Base-by-base conservation (phyloP, 2,888 invertebrate species). In the Epirrita christyi region DNA sequence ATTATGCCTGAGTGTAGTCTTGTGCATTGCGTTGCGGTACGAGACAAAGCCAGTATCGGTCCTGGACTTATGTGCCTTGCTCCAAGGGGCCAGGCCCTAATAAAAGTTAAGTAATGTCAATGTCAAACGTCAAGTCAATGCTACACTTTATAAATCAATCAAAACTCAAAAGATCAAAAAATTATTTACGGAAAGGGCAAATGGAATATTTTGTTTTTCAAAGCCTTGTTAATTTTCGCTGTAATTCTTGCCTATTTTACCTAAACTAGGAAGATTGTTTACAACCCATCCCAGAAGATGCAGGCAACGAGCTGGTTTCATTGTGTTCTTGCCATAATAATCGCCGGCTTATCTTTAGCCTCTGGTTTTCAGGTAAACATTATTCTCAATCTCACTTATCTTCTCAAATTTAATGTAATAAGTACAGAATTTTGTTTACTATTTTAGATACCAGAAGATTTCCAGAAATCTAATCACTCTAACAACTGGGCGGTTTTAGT, bases 401-500 rank as follows among this genome's bases (percentile, higher is more conserved):
- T 10, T 14, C 13, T 29, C 3, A 21, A 27, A 38, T n/a, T 36
- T 47, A 40, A 46, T 59, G 36, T 44, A 10, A 3, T 43, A 13
- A 21, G 21, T 21, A 51, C 13, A 8, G 6, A 8, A 43, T n/a
- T 27, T 13, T n/a, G n/a, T 14, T 41, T 14, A 40, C 58, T 13
- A 66, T 78, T 66, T 61, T 64, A 92, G 92, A 86, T 94, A 67
- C 92, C 94, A 34, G 91, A 93, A 62, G 73, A 87, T 51, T 94
- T 94, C 67, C 88, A 88, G 44, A 93, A 94, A 78, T 94, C 94
- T 0, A 94, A 94, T 28, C 99, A 99, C 80, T 98, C 99, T 0
- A 99, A 99, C 81, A 99, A 99, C 86, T 99, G 99, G 99, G 99
- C 99, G 0, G 99, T 99, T 10, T 88, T 99, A 52, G 99, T 99